Base-by-base conservation (phyloP, 2,888 invertebrate genomes). In the Temnothorax rugatulus region DNA sequence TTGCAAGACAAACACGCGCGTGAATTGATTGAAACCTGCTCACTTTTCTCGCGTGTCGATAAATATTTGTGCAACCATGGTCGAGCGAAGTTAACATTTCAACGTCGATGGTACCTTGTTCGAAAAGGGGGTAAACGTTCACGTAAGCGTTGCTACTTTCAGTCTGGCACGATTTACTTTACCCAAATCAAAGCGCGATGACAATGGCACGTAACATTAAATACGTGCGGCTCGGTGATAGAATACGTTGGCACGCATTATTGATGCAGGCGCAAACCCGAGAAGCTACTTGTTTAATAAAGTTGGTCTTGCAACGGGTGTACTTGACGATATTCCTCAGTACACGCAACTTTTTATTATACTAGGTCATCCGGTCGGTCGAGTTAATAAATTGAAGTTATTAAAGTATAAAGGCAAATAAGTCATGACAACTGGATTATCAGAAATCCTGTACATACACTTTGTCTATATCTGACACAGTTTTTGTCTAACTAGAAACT, bases 151-250 rank as follows among this genome's bases (percentile, higher is more conserved):
- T 52, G 66, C 52, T 13, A 29, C 38, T n/a, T 66, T 50, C 59
- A 71, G 11, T 18, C 18, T 18, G 18, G 18, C 34, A 18, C 38
- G 25, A 71, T 79, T 71, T 71, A 68, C 29, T 54, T 71, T 21
- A 59, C 21, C 8, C 73, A 79, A 59, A 79, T 79, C 47, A 71
- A 79, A 79, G 73, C 79, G 21, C 18, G 52, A 38, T 29, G 68
- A 77, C 59, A 59, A 61, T 47, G 29, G 2, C 71, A 57, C 59
- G 18, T 50, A 59, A 71, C 34, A 38, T 57, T 34, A 68, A 54
- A 54, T 71, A 47, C 59, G 18, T 59, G 8, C 13, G 21, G 34
- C 44, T 21, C 15, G 25, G 18, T 18, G 38, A 79, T 71, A 38
- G 25, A 71, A 59, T 71, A 59, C 59, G 21, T 54, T 47, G 34